Conservation (phyloP, 2,888 invertebrate genomes). For the Iphiclides podalirius region DNA sequence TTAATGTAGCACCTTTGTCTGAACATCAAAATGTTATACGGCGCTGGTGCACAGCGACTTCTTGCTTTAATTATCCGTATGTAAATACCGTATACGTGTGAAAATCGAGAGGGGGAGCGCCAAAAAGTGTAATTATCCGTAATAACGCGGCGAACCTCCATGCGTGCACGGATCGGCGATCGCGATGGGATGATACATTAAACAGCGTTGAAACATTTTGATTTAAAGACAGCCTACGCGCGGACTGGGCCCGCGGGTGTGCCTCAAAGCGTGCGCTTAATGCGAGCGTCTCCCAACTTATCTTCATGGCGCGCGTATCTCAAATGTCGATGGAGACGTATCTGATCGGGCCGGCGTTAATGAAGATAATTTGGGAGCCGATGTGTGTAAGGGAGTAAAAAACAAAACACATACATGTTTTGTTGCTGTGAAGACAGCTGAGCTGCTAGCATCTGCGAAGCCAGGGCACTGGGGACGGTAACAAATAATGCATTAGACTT, state of each 20-base stretch:
- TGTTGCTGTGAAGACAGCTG: conserved; percentile 96
- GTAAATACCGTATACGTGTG: conserved; percentile 77
- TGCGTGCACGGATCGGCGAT: conserved; percentile 69
- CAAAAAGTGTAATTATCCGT: conserved; percentile 74
- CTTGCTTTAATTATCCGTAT: conserved; percentile 71
- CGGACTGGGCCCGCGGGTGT: conserved; percentile 57
- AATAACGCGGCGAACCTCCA: conserved; percentile 48
- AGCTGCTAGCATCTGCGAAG: conserved; percentile 97
- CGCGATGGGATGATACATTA: conserved; percentile 73
- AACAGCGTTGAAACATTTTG: conserved; percentile 79
- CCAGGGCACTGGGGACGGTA: conserved; percentile 95
- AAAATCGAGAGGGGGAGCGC: conserved; percentile 73
- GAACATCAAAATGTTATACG: conserved; percentile 69
- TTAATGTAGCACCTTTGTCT: conserved; percentile 63
- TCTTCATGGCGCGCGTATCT: no score
- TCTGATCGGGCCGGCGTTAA: no score
- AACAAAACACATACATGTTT: conserved; percentile 92
- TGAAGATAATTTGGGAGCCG: conserved; percentile 48
- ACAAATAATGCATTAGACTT: conserved; percentile 71
- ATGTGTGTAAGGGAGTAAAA: conserved; percentile 51
- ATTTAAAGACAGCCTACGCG: conserved; percentile 73
- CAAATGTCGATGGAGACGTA: no score
- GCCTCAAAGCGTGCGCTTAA: conserved; percentile 72
- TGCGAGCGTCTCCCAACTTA: conserved; percentile 66
- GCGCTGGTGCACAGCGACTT: conserved; percentile 64